Evolutionary conservation across 2,797 vertebrate species (phyloP), one percentile per base, ranked within the genome.

Genomic region (Tenualosa thibaudeaui): DNA sequence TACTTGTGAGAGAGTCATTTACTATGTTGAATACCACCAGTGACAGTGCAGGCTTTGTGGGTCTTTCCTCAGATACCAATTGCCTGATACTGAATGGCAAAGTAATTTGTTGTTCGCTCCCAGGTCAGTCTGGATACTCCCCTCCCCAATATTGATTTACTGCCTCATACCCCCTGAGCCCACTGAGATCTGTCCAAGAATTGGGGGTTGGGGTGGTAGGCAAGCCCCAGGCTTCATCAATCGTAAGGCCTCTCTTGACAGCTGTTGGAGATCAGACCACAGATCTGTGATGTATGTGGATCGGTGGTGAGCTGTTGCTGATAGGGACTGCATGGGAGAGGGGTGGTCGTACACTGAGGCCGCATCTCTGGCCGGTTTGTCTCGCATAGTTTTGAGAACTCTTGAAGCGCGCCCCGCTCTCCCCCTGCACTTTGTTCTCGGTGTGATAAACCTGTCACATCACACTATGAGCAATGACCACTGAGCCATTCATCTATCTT

Each of bases 361-460:
- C 53, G 85, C 92, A 88, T 89, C 92, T 85, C 86, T 86, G 54
- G 26, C 37, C 88, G 46, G 86, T 90, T 88, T 91, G 87, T 89
- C 86, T 83, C 86, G 88, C 90, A 88, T 88, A 91, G 91, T 92
- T 91, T 84, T 78, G 92, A 94, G 92, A 92, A 84, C 89, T 90
- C 87, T 86, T 90, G 91, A 93, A 94, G 91, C 90, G 87, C 89
- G 87, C 90, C 93, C 93, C 40, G 93, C 91, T 91, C 91, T 89
- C 89, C 86, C 93, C 93, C 91, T 90, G 91, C 91, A 91, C 88
- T 91, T 90, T 89, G 89, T 89, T 90, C 92, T 90, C 88, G 90
- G 89, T 22, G 88, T 90, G 93, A 95, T 95, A 94, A 95, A 95
- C 91, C 93, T 91, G 93, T 95, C 94, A 94, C 90, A 65, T 93